Evolutionary conservation across 2,113 vertebrate genomes (phyloP), one percentile per base, ranked within the genome.

Genomic region (Leptocoma aspasia): DNA sequence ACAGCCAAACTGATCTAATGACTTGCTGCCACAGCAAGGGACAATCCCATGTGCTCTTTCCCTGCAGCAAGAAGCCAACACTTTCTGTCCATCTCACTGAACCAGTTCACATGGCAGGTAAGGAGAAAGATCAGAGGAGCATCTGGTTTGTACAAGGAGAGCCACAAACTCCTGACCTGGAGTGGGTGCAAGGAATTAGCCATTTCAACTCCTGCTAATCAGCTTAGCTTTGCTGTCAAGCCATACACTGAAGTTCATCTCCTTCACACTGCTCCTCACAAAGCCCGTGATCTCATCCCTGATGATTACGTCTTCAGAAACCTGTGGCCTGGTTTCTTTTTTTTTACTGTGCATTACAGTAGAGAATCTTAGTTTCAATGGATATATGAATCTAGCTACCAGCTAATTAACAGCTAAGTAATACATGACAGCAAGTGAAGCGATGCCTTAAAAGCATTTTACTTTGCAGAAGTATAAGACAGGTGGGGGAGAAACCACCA

Each of bases 101-200:
- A 69, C 7, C n/a, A 86, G 63, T 56, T 63, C 47, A 66, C 0
- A 0, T 1, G 4, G 6, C 4, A 12, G 54, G 52, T 33, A 12
- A 82, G 31, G 22, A 85, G 39, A 66, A 82, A 89, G 37, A 73
- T 33, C 31, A 90, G 53, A 78, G 33, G 18, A 76, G 39, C 4
- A 3, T 16, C 66, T 37, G 7, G 27, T 22, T 70, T 64, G 49
- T 22, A n/a, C 44, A 86, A 13, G 15, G 22, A 80, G 54, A 13
- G 69, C 37, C 83, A 65, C n/a, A 90, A 94, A 89, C 45, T 77
- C 83, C 81, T 86, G 89, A 86, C 83, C 83, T 80, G 71, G n/a
- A 79, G 16, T 15, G 50, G n/a, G 31, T 31, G 31, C 45, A 61
- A 37, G 54, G 82, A 86, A 90, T 92, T 86, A 90, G 89, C n/a